These are phyloP conservation scores for Lophotriccus pileatus DNA, from an alignment of 2,797 vertebrate species.

Conservation along the genomic window DNA sequence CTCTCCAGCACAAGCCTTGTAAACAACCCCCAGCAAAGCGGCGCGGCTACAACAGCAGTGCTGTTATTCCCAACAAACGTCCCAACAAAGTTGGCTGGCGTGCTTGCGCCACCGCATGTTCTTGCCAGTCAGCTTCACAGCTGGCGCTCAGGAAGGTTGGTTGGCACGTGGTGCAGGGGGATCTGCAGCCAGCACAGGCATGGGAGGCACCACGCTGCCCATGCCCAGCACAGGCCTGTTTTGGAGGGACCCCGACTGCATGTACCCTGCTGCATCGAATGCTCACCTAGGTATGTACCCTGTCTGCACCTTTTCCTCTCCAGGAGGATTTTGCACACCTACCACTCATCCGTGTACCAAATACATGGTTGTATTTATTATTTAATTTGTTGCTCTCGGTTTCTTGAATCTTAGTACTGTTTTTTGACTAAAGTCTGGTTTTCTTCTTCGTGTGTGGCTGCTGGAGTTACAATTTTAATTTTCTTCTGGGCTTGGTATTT, in stretches of 20 bases:
- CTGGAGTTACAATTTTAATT: not conserved
- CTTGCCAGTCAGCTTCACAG: accelerated
- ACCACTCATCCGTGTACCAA: not conserved
- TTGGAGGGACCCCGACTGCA: accelerated
- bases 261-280: accelerated
- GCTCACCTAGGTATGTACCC: accelerated
- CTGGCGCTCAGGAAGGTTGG: accelerated
- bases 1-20: not conserved
- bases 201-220: accelerated
- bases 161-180: accelerated
- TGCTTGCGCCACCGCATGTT: accelerated
- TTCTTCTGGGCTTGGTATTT: not conserved
- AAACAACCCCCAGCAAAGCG: not conserved
- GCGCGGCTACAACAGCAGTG: accelerated
- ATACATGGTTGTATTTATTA: accelerated
- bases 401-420: not conserved
- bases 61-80: not conserved
- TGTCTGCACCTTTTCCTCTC: accelerated
- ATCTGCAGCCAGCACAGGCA: not conserved
- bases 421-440: not conserved
- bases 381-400: not conserved
- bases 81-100: accelerated
- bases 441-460: not conserved
- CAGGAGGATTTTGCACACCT: not conserved
- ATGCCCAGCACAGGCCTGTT: accelerated